phyloP scores from a whole-genome alignment of 1,140 invertebrate species.

The Drosophila nasuta region DNA sequence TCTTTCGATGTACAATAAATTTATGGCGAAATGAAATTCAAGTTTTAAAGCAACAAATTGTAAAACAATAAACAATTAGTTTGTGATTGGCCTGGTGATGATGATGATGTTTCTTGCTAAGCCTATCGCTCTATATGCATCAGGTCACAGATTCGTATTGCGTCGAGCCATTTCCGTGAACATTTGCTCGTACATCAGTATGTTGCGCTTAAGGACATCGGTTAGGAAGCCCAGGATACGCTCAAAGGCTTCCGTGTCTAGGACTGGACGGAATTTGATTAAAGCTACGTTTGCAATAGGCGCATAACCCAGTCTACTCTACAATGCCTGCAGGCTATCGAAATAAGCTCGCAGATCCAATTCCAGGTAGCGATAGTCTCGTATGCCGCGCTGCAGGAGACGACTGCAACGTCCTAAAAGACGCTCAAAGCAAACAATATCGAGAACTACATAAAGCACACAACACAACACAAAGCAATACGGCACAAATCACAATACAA shows the following conservation, averaged over 20 bases:
- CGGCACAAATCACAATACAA: constrained; percentile 36
- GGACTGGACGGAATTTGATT: constrained; percentile 70
- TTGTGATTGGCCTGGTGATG: background rate
- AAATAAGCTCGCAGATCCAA: constrained; percentile 78
- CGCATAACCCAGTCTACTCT: constrained; percentile 21
- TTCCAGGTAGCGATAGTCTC: constrained; percentile 79
- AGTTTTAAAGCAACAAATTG: constrained; percentile 3
- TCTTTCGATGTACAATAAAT: constrained; percentile 27
- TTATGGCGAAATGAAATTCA: constrained; percentile 16
- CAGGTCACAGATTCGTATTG: constrained; percentile 60
- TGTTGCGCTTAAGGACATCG: constrained; percentile 81
- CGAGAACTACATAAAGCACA: constrained; percentile 64
- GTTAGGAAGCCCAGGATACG: constrained; percentile 80
- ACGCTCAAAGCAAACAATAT: constrained; percentile 81
- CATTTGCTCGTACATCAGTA: constrained; percentile 79
- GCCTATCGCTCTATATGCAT: background rate
- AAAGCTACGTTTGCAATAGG: background rate
- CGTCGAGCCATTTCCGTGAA: constrained; percentile 73
- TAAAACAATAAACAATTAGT: constrained; percentile 2
- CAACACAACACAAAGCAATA: constrained; percentile 35
- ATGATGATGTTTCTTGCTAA: constrained; percentile 7
- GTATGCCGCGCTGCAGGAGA: constrained; percentile 72
- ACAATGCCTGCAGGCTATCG: constrained; percentile 54
- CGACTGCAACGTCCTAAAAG: constrained; percentile 74
- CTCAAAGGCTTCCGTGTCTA: constrained; percentile 78